These are phyloP conservation scores for Graphium colonna DNA, from an alignment of 2,888 invertebrate genomes.

Conservation along the genomic window DNA sequence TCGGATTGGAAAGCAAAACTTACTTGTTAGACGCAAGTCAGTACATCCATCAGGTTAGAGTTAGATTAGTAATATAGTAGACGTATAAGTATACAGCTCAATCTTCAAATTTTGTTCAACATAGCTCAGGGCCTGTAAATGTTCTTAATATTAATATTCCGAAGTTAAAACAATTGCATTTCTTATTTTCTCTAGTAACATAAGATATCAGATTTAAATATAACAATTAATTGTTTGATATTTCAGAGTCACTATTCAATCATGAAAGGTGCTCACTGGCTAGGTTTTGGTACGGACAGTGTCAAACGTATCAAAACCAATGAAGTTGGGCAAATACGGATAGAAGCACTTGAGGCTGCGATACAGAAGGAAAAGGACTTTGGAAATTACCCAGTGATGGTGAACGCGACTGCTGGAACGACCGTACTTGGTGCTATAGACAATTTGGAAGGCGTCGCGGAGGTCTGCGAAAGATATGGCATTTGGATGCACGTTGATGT, in stretches of 20 bases:
- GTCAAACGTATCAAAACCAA: constrained; percentile 83
- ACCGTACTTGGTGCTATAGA: constrained; percentile 93
- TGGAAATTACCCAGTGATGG: constrained; percentile 82
- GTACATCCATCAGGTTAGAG: no score
- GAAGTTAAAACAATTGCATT: no score
- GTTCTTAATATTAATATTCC: no score
- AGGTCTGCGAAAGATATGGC: constrained; percentile 82
- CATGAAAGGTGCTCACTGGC: constrained; percentile 88
- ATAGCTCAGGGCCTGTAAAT: no score
- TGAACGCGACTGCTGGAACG: constrained; percentile 89
- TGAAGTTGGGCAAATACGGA: constrained; percentile 83
- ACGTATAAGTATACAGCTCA: no score
- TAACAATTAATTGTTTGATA: constrained; percentile 9
- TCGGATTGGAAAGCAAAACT: no score
- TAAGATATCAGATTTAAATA: background rate
- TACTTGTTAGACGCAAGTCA: no score
- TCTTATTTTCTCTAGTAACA: background rate
- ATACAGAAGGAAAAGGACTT: constrained; percentile 67
- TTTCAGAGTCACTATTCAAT: constrained; percentile 90
- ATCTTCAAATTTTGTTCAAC: no score
- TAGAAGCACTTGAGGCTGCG: constrained; percentile 79
- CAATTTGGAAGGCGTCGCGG: constrained; percentile 83
- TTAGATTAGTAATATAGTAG: no score
- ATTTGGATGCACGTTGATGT: constrained; percentile 93
- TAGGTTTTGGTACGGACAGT: constrained; percentile 91